Evolutionary conservation across 2,113 vertebrate species (phyloP), one percentile per base, ranked within the genome.

Genomic region (Cryptotis parvus): DNA sequence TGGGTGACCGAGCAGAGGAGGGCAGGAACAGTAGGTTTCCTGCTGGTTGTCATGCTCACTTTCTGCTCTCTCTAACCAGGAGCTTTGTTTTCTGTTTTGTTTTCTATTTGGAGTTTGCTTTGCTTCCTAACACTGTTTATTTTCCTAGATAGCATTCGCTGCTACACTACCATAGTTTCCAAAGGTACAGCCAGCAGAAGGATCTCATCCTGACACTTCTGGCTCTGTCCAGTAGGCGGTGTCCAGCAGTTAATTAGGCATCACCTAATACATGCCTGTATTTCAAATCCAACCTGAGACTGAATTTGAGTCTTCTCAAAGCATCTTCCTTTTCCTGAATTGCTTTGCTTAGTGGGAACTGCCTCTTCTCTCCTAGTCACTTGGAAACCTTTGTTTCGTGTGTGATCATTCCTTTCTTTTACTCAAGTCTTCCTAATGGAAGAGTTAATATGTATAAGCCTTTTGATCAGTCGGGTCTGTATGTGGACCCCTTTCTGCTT

Each of bases 241-340:
- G 61, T 14, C 35, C 49, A 14, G 0, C 41, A 26, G 0, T 37
- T 72, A 0, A 11, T 14, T 52, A 24, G 4, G 69, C 29, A 1
- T 70, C 22, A 22, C 37, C 18, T 31, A 14, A 63, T 45, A 61
- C 41, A 27, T 4, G 18, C 27, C 31, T 31, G 3, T 11, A 9
- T 84, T 49, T 45, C n/a, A 45, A 1, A 35, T 16, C 73, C 78
- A 52, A 24, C 35, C 22, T 73, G 33, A 65, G 33, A 72, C 33
- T 66, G 3, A 65, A 24, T 66, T 12, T 31, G 45, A n/a, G 1
- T 61, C 65, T 87, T 85, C n/a, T 85, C 75, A 61, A 70, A 49
- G 45, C 70, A 35, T 74, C 49, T 89, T 87, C n/a, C 63, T 79
- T 91, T 84, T 58, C 45, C 33, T 87, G 22, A 84, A 27, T 65